Evolutionary conservation across 2,888 invertebrate species (phyloP).

Genomic region (Polydesmus complanatus): DNA sequence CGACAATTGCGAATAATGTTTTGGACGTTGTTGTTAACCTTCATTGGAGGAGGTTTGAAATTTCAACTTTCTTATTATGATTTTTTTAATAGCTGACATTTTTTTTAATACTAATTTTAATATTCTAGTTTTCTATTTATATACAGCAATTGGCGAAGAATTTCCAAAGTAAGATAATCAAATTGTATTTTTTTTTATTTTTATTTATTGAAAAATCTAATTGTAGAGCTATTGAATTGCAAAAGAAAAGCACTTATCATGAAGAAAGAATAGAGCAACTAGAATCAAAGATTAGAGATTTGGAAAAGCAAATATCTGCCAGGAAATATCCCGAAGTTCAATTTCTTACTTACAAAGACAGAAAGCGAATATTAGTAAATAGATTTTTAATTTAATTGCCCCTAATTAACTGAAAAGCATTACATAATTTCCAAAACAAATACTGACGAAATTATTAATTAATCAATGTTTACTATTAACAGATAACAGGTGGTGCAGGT

Average conservation of each 20-base stretch:
- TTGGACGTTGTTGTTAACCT: neutral
- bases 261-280: conserved; percentile 20
- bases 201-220: neutral
- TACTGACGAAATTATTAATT: neutral
- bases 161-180: neutral
- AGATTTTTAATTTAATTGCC: neutral
- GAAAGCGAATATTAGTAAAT: conserved; percentile 77
- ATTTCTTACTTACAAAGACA: conserved; percentile 76
- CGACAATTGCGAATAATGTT: neutral
- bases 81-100: too few species aligned
- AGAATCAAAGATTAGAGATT: conserved; percentile 22
- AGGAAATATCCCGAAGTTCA: conserved; percentile 81
- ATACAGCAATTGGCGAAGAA: conserved; percentile 1
- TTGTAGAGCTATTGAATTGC: neutral
- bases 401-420: neutral
- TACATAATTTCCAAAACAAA: too few species aligned
- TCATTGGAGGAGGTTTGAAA: neutral
- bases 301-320: conserved; percentile 34
- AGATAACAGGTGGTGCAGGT: conserved; percentile 91
- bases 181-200: neutral
- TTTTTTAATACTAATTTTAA: neutral
- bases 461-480: conserved; percentile 24
- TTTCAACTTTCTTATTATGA: neutral
- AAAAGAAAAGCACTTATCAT: neutral
- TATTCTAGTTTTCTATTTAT: neutral